Conservation (phyloP, 2,113 vertebrate species). For the Podilymbus podiceps region DNA sequence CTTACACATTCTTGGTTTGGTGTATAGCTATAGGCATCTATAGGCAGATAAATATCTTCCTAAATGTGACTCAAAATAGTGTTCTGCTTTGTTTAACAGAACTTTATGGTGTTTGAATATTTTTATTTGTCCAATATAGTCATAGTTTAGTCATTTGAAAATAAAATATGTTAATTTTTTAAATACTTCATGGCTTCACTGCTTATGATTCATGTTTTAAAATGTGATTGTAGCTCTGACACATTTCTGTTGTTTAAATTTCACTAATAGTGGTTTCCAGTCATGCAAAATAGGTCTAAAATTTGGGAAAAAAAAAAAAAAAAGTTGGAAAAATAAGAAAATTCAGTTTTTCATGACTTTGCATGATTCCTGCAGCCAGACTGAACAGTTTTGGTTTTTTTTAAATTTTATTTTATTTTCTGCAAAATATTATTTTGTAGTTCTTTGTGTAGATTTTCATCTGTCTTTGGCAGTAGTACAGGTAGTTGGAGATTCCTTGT, state of each 20-base stretch:
- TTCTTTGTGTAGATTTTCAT: not conserved
- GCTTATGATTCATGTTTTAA: not conserved
- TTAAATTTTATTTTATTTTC: not conserved
- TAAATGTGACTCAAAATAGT: not conserved
- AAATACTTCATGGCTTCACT: not conserved
- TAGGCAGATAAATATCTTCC: not conserved
- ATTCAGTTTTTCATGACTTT: not conserved
- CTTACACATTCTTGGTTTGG: not conserved
- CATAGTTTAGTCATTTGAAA: not conserved
- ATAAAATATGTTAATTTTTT: not conserved
- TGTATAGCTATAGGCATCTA: not conserved
- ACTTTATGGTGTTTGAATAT: not conserved
- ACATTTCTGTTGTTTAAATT: not conserved
- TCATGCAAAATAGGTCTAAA: not conserved
- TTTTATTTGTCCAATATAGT: not conserved
- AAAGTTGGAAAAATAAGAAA: not conserved
- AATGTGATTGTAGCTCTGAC: not conserved
- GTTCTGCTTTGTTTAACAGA: not conserved
- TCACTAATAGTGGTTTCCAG: not conserved
- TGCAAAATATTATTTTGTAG: not conserved
- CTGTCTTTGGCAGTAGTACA: not conserved
- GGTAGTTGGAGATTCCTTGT: not conserved
- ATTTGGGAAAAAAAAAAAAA: not conserved
- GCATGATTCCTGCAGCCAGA: not conserved
- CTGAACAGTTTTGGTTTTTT: not conserved